phyloP scores from a whole-genome alignment of 2,888 invertebrate genomes.

The Pyrrhia umbra region DNA sequence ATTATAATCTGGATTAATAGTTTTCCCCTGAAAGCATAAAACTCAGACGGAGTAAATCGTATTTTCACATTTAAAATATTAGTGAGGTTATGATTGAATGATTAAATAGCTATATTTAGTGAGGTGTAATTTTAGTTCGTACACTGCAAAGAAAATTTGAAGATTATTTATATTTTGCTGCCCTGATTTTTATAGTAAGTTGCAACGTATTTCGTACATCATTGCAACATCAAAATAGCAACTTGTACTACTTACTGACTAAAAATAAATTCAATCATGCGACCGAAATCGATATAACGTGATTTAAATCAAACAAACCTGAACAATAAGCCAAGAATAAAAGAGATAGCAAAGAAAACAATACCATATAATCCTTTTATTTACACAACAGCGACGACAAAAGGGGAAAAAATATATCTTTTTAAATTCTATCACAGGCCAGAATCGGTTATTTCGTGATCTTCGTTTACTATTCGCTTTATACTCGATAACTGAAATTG shows the following conservation, averaged over 20 bases:
- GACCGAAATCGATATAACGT: not conserved
- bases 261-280: not conserved
- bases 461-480: constrained; percentile 51
- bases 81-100: too few relatives aligned
- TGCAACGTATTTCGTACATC: too few relatives aligned
- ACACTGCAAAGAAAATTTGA: too few relatives aligned
- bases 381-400: constrained; percentile 4
- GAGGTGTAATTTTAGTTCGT: too few relatives aligned
- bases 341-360: not conserved
- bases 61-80: too few relatives aligned
- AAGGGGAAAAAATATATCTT: constrained; percentile 21
- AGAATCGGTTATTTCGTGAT: constrained; percentile 42
- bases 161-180: too few relatives aligned
- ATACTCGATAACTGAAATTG: constrained; percentile 47
- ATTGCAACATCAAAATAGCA: too few relatives aligned
- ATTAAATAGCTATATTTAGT: too few relatives aligned
- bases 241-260: not conserved
- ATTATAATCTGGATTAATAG: too few relatives aligned
- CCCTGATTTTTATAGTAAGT: too few relatives aligned
- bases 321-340: not conserved
- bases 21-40: too few relatives aligned
- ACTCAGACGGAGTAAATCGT: too few relatives aligned
- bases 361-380: not conserved
- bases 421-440: constrained; percentile 37
- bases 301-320: not conserved